Percentiles rank a stretch among this genome's conserved stretches.
These are phyloP conservation scores for Phrynosoma blainvillii DNA, from an alignment of 2,113 vertebrate genomes.

Conservation along the genomic window DNA sequence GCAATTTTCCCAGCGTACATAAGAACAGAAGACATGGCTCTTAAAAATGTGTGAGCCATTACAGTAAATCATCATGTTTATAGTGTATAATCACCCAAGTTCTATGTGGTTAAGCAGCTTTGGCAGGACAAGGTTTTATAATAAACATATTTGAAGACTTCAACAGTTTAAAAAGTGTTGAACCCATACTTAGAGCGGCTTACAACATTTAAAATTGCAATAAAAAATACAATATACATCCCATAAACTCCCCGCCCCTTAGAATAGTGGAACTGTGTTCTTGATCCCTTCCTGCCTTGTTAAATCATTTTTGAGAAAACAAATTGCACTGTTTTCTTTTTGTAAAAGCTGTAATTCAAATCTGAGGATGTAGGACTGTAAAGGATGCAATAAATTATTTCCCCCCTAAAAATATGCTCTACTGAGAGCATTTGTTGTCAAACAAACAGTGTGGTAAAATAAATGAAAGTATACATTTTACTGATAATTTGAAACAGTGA, in stretches of 20 bases:
- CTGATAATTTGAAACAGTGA: not conserved
- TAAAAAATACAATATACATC: too few species aligned
- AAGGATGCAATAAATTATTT: slow-evolving; percentile 19
- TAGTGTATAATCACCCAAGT: slow-evolving; percentile 58
- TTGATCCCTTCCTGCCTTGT: slow-evolving; percentile 24
- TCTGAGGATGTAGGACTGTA: not conserved
- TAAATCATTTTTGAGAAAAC: slow-evolving; percentile 22
- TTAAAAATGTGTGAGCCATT: slow-evolving; percentile 70
- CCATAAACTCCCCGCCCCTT: too few species aligned
- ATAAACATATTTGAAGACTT: slow-evolving; percentile 52
- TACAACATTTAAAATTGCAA: too few species aligned
- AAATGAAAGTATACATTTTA: not conserved
- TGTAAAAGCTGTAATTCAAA: slow-evolving; percentile 29
- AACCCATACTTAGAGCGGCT: not conserved
- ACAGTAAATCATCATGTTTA: slow-evolving; percentile 68
- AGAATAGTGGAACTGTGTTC: not conserved
- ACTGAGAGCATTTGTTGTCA: not conserved
- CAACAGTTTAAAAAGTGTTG: slow-evolving; percentile 7
- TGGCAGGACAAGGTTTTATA: slow-evolving; percentile 61
- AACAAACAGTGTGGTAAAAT: not conserved
- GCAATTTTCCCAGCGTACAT: slow-evolving; percentile 42
- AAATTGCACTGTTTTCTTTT: not conserved
- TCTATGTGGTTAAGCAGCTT: slow-evolving; percentile 46
- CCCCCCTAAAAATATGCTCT: not conserved
- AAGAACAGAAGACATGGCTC: slow-evolving; percentile 45